Evolutionary conservation across 2,797 vertebrate genomes (phyloP).

Genomic region (Dendrocincla tyrannina): DNA sequence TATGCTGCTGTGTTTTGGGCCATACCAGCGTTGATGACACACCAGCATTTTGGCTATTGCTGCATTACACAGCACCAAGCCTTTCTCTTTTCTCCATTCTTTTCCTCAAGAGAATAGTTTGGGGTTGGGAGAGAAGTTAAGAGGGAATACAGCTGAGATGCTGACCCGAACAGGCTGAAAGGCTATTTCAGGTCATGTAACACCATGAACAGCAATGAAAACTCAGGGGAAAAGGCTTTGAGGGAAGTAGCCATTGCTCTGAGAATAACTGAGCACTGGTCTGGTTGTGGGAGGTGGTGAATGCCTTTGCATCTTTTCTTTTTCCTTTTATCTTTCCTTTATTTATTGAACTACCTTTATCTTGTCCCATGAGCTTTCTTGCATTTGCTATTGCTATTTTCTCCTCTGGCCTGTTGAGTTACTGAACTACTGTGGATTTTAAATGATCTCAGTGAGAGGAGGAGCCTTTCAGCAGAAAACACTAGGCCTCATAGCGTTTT

Average conservation of each 20-base stretch:
- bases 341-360: neutral
- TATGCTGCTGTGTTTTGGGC: neutral
- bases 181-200: neutral
- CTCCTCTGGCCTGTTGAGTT: rapidly evolving
- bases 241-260: neutral
- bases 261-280: neutral
- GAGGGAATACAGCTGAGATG: neutral
- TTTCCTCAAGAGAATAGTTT: neutral
- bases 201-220: neutral
- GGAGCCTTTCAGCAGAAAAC: neutral
- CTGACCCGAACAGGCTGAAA: neutral
- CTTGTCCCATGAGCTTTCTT: neutral
- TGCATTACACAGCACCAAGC: neutral
- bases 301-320: neutral
- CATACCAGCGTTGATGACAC: neutral
- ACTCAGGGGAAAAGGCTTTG: neutral
- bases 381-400: neutral
- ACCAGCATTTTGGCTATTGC: neutral
- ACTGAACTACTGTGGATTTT: neutral
- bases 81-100: neutral
- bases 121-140: neutral
- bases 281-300: neutral
- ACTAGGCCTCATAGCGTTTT: neutral
- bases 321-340: neutral
- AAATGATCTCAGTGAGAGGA: neutral